These are phyloP conservation scores for Dioctria rufipes DNA, from an alignment of 2,888 invertebrate species.

Conservation along the genomic window DNA sequence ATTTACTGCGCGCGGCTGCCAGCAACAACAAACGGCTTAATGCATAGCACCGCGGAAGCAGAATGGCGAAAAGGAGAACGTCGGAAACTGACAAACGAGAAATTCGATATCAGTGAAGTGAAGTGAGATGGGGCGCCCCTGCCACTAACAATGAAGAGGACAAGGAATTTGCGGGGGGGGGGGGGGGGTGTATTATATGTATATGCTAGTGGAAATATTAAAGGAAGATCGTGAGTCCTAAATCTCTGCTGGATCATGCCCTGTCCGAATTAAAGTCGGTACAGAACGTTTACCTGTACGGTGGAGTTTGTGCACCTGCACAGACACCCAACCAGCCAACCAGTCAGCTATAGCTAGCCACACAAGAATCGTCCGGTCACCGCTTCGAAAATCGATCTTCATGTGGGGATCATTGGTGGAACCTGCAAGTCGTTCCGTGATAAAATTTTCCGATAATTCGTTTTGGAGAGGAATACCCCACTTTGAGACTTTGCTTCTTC, in stretches of 20 bases:
- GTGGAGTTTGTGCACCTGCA: background rate
- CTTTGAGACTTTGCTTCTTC: background rate
- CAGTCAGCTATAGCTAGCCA: background rate
- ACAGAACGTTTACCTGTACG: background rate
- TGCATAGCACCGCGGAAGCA: background rate
- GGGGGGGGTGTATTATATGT: background rate
- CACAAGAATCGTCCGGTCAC: background rate
- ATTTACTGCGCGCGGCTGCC: conserved; percentile 4
- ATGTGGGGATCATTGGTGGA: background rate
- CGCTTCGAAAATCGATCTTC: background rate
- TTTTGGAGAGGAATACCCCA: background rate
- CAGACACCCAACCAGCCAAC: background rate
- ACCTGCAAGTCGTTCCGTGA: background rate
- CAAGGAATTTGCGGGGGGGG: background rate
- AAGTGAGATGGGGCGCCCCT: background rate
- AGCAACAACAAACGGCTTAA: background rate
- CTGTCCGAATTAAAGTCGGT: conserved; percentile 3
- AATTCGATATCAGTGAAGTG: background rate
- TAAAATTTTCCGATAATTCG: background rate
- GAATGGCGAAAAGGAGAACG: background rate
- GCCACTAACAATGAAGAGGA: no score
- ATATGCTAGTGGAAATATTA: background rate
- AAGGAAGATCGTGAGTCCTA: conserved; percentile 29
- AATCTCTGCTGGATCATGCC: conserved; percentile 18
- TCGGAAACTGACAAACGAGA: conserved; percentile 1